Percentiles rank a stretch among this genome's conserved stretches.
Evolutionary conservation across 1,140 invertebrate genomes (phyloP).

Genomic region (Platyscapa corneri): DNA sequence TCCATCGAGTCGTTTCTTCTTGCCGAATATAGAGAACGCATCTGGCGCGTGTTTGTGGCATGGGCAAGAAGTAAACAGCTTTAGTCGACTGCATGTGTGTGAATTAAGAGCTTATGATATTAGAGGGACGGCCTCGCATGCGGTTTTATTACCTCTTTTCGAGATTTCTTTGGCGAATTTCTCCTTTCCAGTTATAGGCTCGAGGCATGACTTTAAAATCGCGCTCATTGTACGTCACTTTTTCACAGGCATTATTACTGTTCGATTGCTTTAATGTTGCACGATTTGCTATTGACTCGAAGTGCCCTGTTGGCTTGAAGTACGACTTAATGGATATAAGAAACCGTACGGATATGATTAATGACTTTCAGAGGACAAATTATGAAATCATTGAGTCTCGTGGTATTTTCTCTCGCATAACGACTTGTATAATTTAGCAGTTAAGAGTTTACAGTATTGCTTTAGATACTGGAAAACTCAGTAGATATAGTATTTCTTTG

Average conservation of each 20-base stretch:
- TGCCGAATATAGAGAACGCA: slow-evolving; percentile 2
- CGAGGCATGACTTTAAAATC: neutral
- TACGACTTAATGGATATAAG: neutral
- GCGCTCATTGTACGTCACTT: neutral
- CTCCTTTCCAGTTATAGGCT: neutral
- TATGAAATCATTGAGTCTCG: slow-evolving; percentile 1
- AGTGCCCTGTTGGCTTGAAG: neutral
- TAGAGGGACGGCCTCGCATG: neutral
- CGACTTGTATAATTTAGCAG: neutral
- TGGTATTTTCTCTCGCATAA: neutral
- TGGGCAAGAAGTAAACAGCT: neutral
- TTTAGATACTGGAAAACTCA: neutral
- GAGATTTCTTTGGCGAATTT: neutral
- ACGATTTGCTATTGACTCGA: neutral
- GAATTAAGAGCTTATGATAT: neutral
- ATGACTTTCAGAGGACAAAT: slow-evolving; percentile 4
- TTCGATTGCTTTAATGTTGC: neutral
- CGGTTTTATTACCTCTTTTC: neutral
- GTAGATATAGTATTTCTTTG: neutral
- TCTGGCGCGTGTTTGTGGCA: no score
- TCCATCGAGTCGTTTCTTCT: neutral
- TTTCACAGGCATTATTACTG: neutral
- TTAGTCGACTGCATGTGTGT: neutral
- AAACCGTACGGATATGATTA: neutral
- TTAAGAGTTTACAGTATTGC: neutral